Evolutionary conservation across 2,113 vertebrate species (phyloP).

Genomic region (Pithys albifrons): DNA sequence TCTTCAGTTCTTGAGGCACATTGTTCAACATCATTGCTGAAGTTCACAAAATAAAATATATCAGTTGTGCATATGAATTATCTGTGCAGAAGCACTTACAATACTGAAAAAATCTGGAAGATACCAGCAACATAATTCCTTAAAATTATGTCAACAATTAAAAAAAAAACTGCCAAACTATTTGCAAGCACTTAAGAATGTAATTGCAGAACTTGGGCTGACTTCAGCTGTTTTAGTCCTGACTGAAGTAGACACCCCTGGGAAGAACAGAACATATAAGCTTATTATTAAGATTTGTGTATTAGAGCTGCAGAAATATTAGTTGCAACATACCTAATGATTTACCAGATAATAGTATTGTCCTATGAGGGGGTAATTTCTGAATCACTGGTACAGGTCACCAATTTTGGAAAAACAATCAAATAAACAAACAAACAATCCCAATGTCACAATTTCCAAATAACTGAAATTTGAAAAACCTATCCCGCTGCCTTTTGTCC

Average conservation of each 20-base stretch:
- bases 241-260: not conserved
- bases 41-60: not conserved
- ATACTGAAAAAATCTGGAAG: not conserved
- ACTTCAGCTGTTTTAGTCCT: not conserved
- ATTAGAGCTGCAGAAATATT: not conserved
- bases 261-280: not conserved
- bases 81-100: not conserved
- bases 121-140: not conserved
- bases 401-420: not conserved
- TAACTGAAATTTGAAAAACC: not conserved
- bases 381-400: not conserved
- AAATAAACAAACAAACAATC: not conserved
- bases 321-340: not conserved
- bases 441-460: not conserved
- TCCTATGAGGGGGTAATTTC: not conserved
- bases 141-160: not conserved
- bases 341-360: not conserved
- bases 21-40: not conserved
- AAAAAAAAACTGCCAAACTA: slow-evolving; percentile 26
- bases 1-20: not conserved
- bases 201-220: slow-evolving; percentile 36
- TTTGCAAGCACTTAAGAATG: slow-evolving; percentile 6
- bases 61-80: not conserved
- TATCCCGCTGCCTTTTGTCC: not conserved
- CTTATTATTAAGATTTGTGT: not conserved